These are phyloP conservation scores for Aphelenchoides besseyi DNA, from an alignment of 1,140 invertebrate species.

Conservation along the genomic window DNA sequence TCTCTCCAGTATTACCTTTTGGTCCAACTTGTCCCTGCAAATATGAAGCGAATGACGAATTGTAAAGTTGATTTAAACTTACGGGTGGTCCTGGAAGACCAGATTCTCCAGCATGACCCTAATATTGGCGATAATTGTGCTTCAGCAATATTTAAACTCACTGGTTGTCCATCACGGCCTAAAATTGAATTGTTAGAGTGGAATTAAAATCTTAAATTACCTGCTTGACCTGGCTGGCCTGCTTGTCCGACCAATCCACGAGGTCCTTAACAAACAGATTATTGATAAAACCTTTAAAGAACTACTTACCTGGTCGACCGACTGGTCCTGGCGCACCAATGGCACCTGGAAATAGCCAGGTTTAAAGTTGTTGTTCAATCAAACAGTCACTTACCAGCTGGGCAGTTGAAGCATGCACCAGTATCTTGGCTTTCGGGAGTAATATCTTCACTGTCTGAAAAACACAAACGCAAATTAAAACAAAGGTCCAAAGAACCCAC, in stretches of 20 bases:
- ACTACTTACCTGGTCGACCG: not conserved
- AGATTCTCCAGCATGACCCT: not conserved
- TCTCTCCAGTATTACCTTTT: slow-evolving; percentile 18
- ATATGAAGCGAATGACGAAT: too few relatives aligned
- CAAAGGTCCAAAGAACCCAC: not conserved
- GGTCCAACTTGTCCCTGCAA: slow-evolving; percentile 18
- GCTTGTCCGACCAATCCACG: slow-evolving; percentile 2
- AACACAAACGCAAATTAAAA: not conserved
- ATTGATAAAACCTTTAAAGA: not conserved
- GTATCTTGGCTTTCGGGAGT: slow-evolving; percentile 25
- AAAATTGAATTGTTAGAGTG: not conserved
- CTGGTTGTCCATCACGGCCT: slow-evolving; percentile 19
- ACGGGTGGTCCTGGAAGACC: slow-evolving; percentile 1
- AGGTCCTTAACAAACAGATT: slow-evolving; percentile 16
- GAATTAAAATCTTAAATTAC: not conserved
- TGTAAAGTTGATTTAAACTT: slow-evolving; percentile 5
- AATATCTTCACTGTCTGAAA: slow-evolving; percentile 18
- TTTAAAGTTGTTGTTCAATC: not conserved
- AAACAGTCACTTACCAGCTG: not conserved
- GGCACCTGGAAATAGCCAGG: too few relatives aligned
- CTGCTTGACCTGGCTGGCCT: not conserved
- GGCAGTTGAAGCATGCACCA: slow-evolving; percentile 27
- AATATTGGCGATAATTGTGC: not conserved
- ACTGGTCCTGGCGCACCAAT: not conserved
- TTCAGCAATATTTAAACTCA: not conserved